A percentile compares a stretch with the other conserved stretches of the same genome.
phyloP scores from a whole-genome alignment of 2,888 invertebrate species.

The Helleia helle region DNA sequence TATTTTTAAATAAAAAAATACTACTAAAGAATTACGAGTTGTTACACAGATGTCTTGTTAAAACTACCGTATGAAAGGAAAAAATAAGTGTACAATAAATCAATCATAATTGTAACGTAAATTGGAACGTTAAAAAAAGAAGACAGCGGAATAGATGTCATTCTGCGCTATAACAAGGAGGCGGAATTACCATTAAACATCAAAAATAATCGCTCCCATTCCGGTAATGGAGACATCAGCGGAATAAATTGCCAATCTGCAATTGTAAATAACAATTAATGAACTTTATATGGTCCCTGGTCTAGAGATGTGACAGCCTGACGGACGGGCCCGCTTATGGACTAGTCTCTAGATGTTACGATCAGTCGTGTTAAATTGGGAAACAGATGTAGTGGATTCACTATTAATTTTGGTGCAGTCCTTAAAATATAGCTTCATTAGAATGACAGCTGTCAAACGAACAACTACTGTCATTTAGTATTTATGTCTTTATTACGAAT shows the following conservation, averaged over 20 bases:
- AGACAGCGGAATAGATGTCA: background rate
- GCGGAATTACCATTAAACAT: constrained; percentile 21
- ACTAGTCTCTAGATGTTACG: background rate
- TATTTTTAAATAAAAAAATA: too few relatives aligned
- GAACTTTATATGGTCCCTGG: constrained; percentile 40
- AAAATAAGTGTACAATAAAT: too few relatives aligned
- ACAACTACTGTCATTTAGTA: too few relatives aligned
- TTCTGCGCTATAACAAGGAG: constrained; percentile 12
- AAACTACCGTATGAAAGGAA: too few relatives aligned
- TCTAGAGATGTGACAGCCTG: constrained; percentile 43
- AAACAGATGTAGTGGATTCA: background rate
- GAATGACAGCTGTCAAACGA: too few relatives aligned
- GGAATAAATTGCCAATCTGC: constrained; percentile 56
- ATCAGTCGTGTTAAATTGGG: constrained; percentile 2
- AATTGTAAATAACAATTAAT: constrained; percentile 58
- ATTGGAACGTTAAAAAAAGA: background rate
- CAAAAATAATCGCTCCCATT: constrained; percentile 46
- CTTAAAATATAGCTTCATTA: too few relatives aligned
- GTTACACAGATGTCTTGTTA: too few relatives aligned
- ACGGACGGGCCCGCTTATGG: constrained; percentile 28
- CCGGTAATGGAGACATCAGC: constrained; percentile 33
- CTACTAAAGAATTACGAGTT: too few relatives aligned
- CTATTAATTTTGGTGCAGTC: too few relatives aligned
- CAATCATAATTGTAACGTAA: background rate
- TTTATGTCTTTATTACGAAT: too few relatives aligned